These are phyloP conservation scores for Drosophila gaucha DNA, from an alignment of 2,888 invertebrate genomes.

Conservation along the genomic window DNA sequence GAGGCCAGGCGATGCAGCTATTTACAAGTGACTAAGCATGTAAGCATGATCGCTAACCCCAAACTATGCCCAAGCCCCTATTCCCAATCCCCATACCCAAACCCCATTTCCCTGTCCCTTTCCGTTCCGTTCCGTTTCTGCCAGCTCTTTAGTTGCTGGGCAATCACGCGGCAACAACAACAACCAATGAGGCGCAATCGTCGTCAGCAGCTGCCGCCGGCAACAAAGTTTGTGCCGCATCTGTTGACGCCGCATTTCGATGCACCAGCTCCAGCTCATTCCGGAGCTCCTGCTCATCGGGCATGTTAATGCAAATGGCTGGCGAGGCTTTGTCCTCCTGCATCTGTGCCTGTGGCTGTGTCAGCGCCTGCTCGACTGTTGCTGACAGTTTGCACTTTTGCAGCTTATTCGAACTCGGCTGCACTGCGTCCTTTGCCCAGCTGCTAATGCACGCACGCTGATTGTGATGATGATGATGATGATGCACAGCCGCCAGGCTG, in stretches of 20 bases:
- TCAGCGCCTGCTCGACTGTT: slow-evolving; percentile 49
- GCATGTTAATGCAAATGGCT: slow-evolving; percentile 78
- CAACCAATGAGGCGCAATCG: slow-evolving; percentile 74
- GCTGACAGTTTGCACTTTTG: slow-evolving; percentile 78
- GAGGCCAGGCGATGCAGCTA: slow-evolving; percentile 48
- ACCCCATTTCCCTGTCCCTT: slow-evolving; percentile 5
- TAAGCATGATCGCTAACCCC: slow-evolving; percentile 36
- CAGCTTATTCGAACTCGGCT: slow-evolving; percentile 57
- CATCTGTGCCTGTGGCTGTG: background rate
- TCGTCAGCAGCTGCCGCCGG: slow-evolving; percentile 73
- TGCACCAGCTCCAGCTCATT: slow-evolving; percentile 28
- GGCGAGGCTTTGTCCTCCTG: slow-evolving; percentile 50
- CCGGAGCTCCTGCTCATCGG: slow-evolving; percentile 51
- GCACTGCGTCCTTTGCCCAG: slow-evolving; percentile 78
- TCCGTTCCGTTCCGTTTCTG: background rate
- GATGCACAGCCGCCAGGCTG: slow-evolving; percentile 82
- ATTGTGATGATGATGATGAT: slow-evolving; percentile 74
- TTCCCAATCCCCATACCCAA: background rate
- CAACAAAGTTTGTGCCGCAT: slow-evolving; percentile 59
- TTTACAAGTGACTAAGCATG: slow-evolving; percentile 72
- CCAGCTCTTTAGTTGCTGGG: slow-evolving; percentile 49
- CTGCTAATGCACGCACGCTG: slow-evolving; percentile 63
- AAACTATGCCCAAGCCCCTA: background rate
- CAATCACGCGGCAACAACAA: slow-evolving; percentile 79
- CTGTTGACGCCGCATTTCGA: slow-evolving; percentile 45